phyloP scores from a whole-genome alignment of 2,888 invertebrate genomes.

The Vesta saturnalis region DNA sequence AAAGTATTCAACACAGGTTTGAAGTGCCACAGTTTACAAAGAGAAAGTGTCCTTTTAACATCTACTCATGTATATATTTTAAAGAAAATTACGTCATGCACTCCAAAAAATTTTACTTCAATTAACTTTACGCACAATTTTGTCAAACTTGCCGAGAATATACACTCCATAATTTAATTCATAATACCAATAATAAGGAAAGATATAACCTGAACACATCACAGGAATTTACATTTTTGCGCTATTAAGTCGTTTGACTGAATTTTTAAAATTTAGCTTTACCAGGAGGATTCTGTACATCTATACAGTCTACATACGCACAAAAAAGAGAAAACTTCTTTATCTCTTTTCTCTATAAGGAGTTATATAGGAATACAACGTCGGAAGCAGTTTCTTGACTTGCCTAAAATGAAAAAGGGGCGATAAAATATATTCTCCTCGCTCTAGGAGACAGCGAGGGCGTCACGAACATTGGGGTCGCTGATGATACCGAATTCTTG shows the following conservation, averaged over 20 bases:
- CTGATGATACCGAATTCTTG: constrained; percentile 49
- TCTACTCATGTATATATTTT: neutral
- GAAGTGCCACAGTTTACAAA: constrained; percentile 11
- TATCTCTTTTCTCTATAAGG: constrained; percentile 25
- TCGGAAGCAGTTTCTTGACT: constrained; percentile 44
- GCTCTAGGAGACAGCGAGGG: constrained; percentile 42
- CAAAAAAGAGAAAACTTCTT: constrained; percentile 23
- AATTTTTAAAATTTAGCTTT: constrained; percentile 34
- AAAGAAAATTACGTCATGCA: neutral
- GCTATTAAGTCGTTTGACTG: constrained; percentile 22
- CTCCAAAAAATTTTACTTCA: neutral
- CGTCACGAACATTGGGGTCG: constrained; percentile 45
- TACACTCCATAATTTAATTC: neutral
- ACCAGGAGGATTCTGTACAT: constrained; percentile 7
- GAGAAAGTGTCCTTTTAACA: constrained; percentile 13
- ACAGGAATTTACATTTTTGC: constrained; percentile 27
- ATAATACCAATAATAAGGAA: neutral
- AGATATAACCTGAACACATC: neutral
- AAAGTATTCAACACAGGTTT: constrained; percentile 11
- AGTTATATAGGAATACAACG: constrained; percentile 42
- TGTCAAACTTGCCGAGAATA: neutral
- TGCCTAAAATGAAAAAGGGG: constrained; percentile 50
- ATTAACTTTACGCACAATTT: neutral
- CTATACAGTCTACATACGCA: constrained; percentile 12
- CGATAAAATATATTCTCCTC: constrained; percentile 48